Evolutionary conservation across 1,140 invertebrate genomes (phyloP).

Genomic region (Drosophila sp.): DNA sequence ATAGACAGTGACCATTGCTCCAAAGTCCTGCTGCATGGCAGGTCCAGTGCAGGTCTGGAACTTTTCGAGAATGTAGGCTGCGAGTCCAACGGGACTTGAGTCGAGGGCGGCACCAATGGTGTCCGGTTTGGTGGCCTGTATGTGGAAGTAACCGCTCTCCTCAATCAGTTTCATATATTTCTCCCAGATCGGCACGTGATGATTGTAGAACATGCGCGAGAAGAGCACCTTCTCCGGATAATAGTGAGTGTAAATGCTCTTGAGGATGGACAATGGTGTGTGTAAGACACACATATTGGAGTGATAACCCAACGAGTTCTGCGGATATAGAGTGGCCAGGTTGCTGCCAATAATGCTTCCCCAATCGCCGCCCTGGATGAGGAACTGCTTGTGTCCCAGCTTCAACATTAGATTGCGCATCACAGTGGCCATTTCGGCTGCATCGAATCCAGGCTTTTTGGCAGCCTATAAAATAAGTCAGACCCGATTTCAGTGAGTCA

Average conservation of each 20-base stretch:
- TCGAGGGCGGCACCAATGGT: constrained; percentile 90
- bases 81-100: constrained; percentile 90
- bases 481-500: constrained; percentile 11
- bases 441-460: constrained; percentile 87
- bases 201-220: constrained; percentile 85
- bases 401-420: constrained; percentile 93
- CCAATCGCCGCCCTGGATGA: constrained; percentile 94
- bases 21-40: constrained; percentile 88
- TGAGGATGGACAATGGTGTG: constrained; percentile 62
- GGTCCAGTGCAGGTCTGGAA: constrained; percentile 93
- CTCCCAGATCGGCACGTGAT: constrained; percentile 87
- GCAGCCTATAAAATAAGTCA: constrained; percentile 77
- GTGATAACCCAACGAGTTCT: constrained; percentile 88
- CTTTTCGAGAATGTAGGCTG: constrained; percentile 94
- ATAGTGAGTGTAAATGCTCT: constrained; percentile 65
- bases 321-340: constrained; percentile 89
- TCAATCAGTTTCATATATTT: constrained; percentile 86
- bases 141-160: constrained; percentile 92
- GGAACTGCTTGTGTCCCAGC: constrained; percentile 91
- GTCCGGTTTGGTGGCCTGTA: constrained; percentile 96
- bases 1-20: constrained; percentile 86
- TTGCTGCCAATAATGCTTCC: constrained; percentile 87
- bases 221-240: constrained; percentile 83
- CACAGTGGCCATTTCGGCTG: constrained; percentile 89
- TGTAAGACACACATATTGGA: constrained; percentile 86